Conservation (phyloP, 2,113 vertebrate species). For the Tor tambroides region DNA sequence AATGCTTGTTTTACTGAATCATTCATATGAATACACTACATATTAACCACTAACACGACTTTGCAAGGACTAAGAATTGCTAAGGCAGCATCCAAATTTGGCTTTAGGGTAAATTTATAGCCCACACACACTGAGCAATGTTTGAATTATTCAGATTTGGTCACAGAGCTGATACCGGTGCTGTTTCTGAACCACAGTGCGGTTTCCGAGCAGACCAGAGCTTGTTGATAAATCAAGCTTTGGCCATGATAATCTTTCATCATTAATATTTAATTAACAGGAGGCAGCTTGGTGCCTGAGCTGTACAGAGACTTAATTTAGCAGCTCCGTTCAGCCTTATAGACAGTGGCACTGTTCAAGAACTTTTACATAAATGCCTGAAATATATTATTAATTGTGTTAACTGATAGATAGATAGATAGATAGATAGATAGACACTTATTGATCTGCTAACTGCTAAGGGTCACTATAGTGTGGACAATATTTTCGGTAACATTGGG, state of each 20-base stretch:
- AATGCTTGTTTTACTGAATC: background rate
- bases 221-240: constrained; percentile 85
- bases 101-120: background rate
- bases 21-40: background rate
- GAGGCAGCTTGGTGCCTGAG: constrained; percentile 65
- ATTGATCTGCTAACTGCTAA: background rate
- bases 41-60: background rate
- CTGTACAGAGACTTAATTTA: constrained; percentile 40
- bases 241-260: constrained; percentile 83
- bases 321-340: background rate
- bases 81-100: background rate
- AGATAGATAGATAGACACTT: background rate
- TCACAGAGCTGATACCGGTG: background rate
- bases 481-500: background rate
- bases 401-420: background rate
- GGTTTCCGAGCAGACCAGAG: constrained; percentile 74
- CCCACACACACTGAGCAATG: background rate
- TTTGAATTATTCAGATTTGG: constrained; percentile 48
- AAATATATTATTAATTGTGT: background rate
- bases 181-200: constrained; percentile 46
- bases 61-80: background rate
- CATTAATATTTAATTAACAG: constrained; percentile 86
- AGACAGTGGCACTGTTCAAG: background rate
- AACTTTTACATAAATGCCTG: background rate
- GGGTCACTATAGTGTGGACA: background rate